Percentiles rank a stretch among this genome's conserved stretches.
Conservation (phyloP, 2,113 vertebrate genomes). For the Bos indicus region DNA sequence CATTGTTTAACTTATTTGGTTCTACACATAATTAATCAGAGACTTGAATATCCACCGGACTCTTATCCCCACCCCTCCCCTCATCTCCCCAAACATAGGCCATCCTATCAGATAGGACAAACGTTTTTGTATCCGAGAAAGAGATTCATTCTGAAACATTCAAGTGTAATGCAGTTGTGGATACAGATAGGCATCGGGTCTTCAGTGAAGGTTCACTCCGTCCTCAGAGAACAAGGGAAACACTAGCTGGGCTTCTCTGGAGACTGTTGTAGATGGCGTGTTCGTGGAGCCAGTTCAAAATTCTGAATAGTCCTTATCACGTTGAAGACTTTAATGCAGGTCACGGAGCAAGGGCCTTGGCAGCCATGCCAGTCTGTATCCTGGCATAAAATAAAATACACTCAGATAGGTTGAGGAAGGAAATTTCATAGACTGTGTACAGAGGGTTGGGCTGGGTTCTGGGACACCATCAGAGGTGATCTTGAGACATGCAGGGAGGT, state of each 20-base stretch:
- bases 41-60: background rate
- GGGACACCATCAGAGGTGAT: background rate
- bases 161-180: background rate
- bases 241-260: background rate
- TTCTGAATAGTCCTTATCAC: background rate
- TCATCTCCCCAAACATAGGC: background rate
- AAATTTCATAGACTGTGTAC: background rate
- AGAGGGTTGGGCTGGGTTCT: background rate
- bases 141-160: background rate
- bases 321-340: background rate
- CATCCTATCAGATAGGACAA: background rate
- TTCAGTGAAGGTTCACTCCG: background rate
- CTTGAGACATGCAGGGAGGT: background rate
- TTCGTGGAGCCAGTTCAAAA: background rate
- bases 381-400: background rate
- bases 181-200: background rate
- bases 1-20: background rate
- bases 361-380: background rate
- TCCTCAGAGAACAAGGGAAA: background rate
- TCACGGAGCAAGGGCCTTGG: background rate
- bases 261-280: background rate
- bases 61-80: background rate
- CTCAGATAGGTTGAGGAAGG: background rate
- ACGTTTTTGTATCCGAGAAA: background rate
- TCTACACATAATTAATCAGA: conserved; percentile 14